Evolutionary conservation across 1,140 invertebrate species (phyloP), one percentile per base, ranked within the genome.

Genomic region (Trachymyrmex septentrionalis): DNA sequence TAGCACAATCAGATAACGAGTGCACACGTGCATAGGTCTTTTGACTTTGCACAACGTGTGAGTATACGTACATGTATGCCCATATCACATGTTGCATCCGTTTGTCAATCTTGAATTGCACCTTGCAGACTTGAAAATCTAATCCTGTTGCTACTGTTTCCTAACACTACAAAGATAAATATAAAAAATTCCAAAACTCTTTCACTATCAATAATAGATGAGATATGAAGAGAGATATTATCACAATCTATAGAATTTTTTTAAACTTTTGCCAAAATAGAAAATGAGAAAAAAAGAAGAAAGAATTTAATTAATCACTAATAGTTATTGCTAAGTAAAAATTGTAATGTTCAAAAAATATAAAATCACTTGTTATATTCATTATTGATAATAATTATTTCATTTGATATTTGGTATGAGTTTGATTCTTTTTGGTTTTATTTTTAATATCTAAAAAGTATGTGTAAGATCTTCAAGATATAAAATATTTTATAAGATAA

Each of bases 1-100:
- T 86, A 91, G 90, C 87, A 73, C 89, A 91, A 91, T 91, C 90
- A 87, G 89, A 91, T 91, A 86, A 72, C 66, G 61, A 34, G 59
- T 19, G 57, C 80, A 78, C 57, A 75, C 53, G 50, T 61, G 86
- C 64, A 34, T 75, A 88, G 50, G 34, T 61, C 53, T 89, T 82
- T 87, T 73, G 66, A 81, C 61, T 90, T 89, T 80, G 66, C 85
- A 80, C 81, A 71, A 88, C 53, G 59, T 24, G 53, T 34, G 5
- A 38, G 44, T 38, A 63, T 61, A 53, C 44, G 66, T 59, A 34
- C 38, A 57, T 27, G 19, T 48, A 44, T 48, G 21, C 7, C 7
- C 24, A 48, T 19, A 19, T 55, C 21, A 27, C 44, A 19, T 66
- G n/a, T 16, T 73, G 34, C 82, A 80, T 89, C 71, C 57, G 69